phyloP scores from a whole-genome alignment of 2,888 invertebrate genomes.

The Helobdella robusta region DNA sequence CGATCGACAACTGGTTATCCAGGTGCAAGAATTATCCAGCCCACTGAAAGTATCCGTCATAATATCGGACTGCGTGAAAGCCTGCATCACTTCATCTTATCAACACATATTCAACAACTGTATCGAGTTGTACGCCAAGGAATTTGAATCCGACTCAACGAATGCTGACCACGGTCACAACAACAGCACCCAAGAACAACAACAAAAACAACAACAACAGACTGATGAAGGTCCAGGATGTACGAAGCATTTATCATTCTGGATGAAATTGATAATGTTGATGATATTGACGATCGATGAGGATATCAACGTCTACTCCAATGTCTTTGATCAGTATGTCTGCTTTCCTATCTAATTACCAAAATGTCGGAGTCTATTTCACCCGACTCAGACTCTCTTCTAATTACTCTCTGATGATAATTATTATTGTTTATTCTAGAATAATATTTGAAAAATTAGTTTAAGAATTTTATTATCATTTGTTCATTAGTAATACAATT shows the following conservation, averaged over 20 bases:
- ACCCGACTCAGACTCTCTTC: no score
- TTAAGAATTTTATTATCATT: no score
- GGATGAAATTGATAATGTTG: conserved; percentile 91
- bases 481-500: no score
- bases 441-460: no score
- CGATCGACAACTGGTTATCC: conserved; percentile 29
- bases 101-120: conserved; percentile 98
- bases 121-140: conserved; percentile 76
- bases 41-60: conserved; percentile 96
- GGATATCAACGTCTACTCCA: conserved; percentile 92
- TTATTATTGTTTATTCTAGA: no score
- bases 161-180: conserved; percentile 58
- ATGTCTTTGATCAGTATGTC: conserved; percentile 78
- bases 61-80: conserved; percentile 97
- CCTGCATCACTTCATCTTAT: conserved; percentile 94
- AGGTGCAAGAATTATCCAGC: conserved; percentile 94
- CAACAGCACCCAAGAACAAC: background rate
- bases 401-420: no score
- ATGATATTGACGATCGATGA: conserved; percentile 98
- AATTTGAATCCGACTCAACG: conserved; percentile 55
- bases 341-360: background rate
- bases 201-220: background rate
- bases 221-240: conserved; percentile 58
- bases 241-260: conserved; percentile 80
- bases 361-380: no score